Evolutionary conservation across 2,113 vertebrate species (phyloP), one percentile per base, ranked within the genome.

Genomic region (Hipposideros armiger): DNA sequence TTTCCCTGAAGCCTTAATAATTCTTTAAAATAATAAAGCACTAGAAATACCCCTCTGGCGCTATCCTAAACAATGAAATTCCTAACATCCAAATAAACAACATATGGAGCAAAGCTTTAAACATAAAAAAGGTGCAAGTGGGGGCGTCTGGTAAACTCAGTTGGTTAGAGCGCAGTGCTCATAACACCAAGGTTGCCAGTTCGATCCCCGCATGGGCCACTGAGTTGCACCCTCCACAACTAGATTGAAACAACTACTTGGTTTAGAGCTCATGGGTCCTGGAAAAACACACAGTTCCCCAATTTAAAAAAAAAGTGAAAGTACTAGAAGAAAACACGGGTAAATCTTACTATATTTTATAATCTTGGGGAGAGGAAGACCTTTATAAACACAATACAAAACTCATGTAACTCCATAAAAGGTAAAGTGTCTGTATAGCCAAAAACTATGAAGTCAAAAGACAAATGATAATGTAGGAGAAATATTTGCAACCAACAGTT

Each of bases 21-120:
- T 74, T 42, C 64, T 87, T 40, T 14, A 90, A 90, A 94, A 88
- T 36, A 91, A 93, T 45, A 58, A 83, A 72, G 32, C 58, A 52
- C 67, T 54, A 36, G 54, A 88, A 94, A 81, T 54, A 36, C 2
- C 24, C 14, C 22, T 52, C 28, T 52, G n/a, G 17, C 2, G 24
- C 72, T 54, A 4, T 47, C 22, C 16, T 83, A 77, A 36, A 28
- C 26, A 17, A 67, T 40, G 52, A 7, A 24, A 91, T 22, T 88
- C n/a, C 85, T 62, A 77, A 62, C 32, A 47, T 26, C 50, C 74
- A 86, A 95, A 72, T 42, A 72, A 85, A n/a, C 26, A 42, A 9
- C 19, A n/a, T 15, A 28, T 32, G 11, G 17, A 87, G 11, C 64
- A 87, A 62, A 91, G 66, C 70, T 22, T 42, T 56, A 77, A 93